Base-by-base conservation (phyloP, 1,140 invertebrate species). In the Harpegnathos saltator region DNA sequence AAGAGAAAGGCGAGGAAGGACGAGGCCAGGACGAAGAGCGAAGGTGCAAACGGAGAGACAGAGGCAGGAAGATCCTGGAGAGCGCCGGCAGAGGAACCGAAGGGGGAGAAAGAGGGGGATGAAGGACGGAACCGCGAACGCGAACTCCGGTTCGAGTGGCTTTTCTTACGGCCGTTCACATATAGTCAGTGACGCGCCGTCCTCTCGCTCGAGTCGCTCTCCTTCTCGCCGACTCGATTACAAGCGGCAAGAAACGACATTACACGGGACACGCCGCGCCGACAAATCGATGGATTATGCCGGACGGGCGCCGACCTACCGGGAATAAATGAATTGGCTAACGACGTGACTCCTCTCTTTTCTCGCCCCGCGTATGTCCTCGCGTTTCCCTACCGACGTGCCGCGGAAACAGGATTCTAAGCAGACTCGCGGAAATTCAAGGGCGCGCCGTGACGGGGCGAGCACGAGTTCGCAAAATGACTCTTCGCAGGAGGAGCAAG, bases 211-310 rank as follows among this genome's bases (percentile, higher is more conserved):
- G 80, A 82, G 68, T 88, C 74, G 71, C 82, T 65, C 85, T 74
- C 81, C 85, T 86, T 85, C 56, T 59, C 65, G 69, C 80, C 38
- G 66, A 78, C 87, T 92, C 92, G 92, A 93, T 93, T 93, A 93
- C 92, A 93, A 93, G 75, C 86, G 72, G 77, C 91, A 93, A 93
- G 91, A 93, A 93, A 80, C 65, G 72, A 59, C 90, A 92, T 93
- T 92, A 93, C 92, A 93, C 89, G 91, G 86, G 89, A 91, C 92
- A 91, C 91, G 90, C 74, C 89, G 90, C 86, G 92, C 92, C 92
- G 92, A 93, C 92, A 94, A 93, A 94, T 94, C 92, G 93, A 92
- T 89, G 85, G 90, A 93, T 93, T 94, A 93, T 93, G 89, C 92
- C 86, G 83, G 84, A 87, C 87, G 89, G 87, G 88, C 84, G 71